Percentiles rank a stretch among this genome's conserved stretches.
Conservation (phyloP, 2,888 invertebrate genomes). For the Caradrina kadenii region DNA sequence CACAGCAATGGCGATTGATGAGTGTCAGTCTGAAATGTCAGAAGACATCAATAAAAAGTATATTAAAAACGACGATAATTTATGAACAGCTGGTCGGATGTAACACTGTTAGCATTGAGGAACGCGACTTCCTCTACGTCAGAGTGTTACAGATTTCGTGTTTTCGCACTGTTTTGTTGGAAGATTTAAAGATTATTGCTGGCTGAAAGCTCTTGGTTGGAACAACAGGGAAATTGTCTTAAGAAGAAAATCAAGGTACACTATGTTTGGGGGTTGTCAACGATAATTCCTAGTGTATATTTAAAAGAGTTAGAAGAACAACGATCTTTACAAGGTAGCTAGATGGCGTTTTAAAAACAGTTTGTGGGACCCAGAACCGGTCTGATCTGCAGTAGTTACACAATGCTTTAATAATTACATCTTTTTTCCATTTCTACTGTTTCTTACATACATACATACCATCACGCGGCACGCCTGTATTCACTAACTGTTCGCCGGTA, state of each 20-base stretch:
- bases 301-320: no score
- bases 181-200: slow-evolving; percentile 12
- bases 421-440: no score
- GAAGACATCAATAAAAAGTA: slow-evolving; percentile 51
- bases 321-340: no score
- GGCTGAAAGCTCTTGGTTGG: background rate
- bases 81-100: slow-evolving; percentile 41
- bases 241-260: background rate
- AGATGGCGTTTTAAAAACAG: no score
- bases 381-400: no score
- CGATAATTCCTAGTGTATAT: background rate
- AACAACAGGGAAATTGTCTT: background rate
- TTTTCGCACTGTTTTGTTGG: slow-evolving; percentile 23
- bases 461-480: no score
- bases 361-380: no score
- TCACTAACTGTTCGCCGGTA: no score
- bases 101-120: slow-evolving; percentile 25
- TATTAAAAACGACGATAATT: slow-evolving; percentile 55
- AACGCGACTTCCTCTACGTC: slow-evolving; percentile 49
- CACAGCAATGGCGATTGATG: slow-evolving; percentile 42
- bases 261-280: background rate
- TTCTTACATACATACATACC: no score
- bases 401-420: no score
- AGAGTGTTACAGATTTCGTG: slow-evolving; percentile 19
- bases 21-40: slow-evolving; percentile 15